Percentiles rank a stretch among this genome's conserved stretches.
Conservation (phyloP, 2,113 vertebrate genomes). For the Candoia aspera region DNA sequence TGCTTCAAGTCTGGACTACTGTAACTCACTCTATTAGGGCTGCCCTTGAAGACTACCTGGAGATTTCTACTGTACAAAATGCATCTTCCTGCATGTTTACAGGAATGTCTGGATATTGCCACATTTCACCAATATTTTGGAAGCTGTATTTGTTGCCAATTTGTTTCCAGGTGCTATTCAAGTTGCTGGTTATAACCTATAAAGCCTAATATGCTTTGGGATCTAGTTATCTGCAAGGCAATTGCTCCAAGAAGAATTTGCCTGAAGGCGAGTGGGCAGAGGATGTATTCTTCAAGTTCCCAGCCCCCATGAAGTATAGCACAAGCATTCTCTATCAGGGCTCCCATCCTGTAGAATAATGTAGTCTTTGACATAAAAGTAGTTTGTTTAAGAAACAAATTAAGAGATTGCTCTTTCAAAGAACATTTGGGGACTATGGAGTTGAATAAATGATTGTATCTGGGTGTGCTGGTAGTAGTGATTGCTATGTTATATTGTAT, state of each 20-base stretch:
- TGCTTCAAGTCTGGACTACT: neutral
- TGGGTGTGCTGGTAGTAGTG: neutral
- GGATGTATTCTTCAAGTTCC: neutral
- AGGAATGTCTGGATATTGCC: neutral
- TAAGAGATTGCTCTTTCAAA: neutral
- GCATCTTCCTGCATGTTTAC: neutral
- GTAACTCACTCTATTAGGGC: neutral
- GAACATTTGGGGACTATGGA: neutral
- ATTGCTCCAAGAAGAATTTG: neutral
- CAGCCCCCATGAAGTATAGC: neutral
- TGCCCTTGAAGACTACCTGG: neutral
- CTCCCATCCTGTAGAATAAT: neutral
- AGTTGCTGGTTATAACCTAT: neutral
- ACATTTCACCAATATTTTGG: neutral
- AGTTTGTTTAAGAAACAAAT: neutral
- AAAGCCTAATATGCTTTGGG: neutral
- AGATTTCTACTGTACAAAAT: neutral
- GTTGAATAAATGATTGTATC: neutral
- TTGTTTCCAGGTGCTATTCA: neutral
- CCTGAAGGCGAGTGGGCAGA: neutral
- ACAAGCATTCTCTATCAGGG: neutral
- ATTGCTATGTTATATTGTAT: neutral
- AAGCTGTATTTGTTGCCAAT: neutral
- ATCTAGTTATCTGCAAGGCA: neutral
- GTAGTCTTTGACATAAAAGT: neutral